A percentile compares a stretch with the other conserved stretches of the same genome.
Evolutionary conservation across 2,113 vertebrate genomes (phyloP).

Genomic region (Cinclus mexicanus): DNA sequence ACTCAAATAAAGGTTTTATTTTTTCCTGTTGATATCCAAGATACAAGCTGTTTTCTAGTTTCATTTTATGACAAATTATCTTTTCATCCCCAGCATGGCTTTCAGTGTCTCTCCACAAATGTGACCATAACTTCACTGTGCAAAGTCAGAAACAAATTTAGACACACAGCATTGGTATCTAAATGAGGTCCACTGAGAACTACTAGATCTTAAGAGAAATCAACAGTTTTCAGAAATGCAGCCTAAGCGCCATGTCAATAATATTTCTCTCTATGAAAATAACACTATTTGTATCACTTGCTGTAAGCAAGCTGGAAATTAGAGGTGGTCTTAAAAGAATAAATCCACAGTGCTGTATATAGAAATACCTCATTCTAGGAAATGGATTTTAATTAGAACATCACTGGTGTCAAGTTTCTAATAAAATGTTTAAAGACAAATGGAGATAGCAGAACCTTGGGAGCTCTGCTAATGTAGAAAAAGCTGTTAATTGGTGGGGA

Average conservation of each 20-base stretch:
- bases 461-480: slow-evolving; percentile 41
- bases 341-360: neutral
- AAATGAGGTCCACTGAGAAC: slow-evolving; percentile 30
- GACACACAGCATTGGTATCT: neutral
- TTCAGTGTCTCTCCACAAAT: neutral
- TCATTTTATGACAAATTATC: neutral
- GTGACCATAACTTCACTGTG: neutral
- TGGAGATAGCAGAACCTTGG: slow-evolving; percentile 37
- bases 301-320: slow-evolving; percentile 51
- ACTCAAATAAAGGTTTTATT: neutral
- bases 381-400: slow-evolving; percentile 72
- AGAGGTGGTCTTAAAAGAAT: neutral
- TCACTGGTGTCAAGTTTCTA: slow-evolving; percentile 65
- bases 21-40: neutral
- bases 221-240: neutral
- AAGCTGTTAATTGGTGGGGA: slow-evolving; percentile 58
- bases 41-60: neutral
- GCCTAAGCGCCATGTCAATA: neutral
- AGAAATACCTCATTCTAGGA: slow-evolving; percentile 37
- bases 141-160: neutral
- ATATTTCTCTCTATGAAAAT: slow-evolving; percentile 41
- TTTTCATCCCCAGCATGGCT: neutral
- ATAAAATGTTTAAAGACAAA: slow-evolving; percentile 71
- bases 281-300: slow-evolving; percentile 19
- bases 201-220: neutral